Base-by-base conservation (phyloP, 1,140 invertebrate genomes). In the Maniola jurtina region DNA sequence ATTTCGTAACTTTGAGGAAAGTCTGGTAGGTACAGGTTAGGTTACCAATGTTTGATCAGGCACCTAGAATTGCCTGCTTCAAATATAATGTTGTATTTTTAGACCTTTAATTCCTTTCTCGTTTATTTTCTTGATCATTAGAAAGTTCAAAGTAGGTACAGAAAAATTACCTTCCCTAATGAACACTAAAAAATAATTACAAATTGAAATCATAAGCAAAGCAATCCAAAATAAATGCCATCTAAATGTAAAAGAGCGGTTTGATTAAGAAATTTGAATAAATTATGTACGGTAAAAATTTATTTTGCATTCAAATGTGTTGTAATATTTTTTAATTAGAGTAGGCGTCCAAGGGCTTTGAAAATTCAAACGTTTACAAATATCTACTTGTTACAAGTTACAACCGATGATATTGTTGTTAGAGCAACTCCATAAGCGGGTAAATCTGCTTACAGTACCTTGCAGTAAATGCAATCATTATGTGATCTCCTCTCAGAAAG, bases 241-340 rank as follows among this genome's bases (percentile, higher is more conserved):
- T 62, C 50, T 55, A 62, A 16, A 62, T 62, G 61, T 48, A 63
- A 63, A 63, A 42, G 34, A 55, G 16, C 6, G 36, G 36, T 25
- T 63, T 63, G 16, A 56, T 63, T 55, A 45, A 63, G 36, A 63
- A 63, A 63, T 55, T 55, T 56, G 33, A 63, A 63, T 63, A 55
- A 63, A 55, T 63, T 63, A 62, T 40, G 25, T 15, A 9, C 0
- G 14, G 36, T 34, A 54, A 16, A 38, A 54, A 34, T 5, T 13
- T 35, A 55, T 55, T 55, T 55, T 55, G 54, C 54, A 55, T 55
- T 14, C 34, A 34, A 55, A 55, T 36, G 54, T 55, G 33, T 55
- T 55, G 54, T 55, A 36, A 55, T 36, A 34, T 35, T 55, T 55
- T 16, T 15, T 34, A 6, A 35, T 55, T 5, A 35, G 11, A 33